phyloP scores from a whole-genome alignment of 2,113 vertebrate species.

The Colaptes auratus region DNA sequence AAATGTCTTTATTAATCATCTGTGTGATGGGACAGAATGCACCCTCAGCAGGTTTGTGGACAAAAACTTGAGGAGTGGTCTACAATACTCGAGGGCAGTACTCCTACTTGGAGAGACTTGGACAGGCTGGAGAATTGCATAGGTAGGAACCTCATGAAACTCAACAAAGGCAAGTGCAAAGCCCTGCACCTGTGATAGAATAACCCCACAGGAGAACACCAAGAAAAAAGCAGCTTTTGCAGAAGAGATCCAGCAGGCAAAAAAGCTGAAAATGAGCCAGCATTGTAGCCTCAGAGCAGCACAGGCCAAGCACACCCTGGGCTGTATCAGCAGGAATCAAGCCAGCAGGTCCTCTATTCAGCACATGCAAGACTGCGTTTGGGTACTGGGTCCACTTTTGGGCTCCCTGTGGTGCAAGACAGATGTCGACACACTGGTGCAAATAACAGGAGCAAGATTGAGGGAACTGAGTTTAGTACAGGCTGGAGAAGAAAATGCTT shows the following conservation, averaged over 20 bases:
- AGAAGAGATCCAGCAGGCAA: neutral
- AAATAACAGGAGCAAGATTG: neutral
- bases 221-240: neutral
- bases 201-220: neutral
- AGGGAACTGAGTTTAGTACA: neutral
- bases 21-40: neutral
- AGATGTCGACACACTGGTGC: neutral
- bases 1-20: neutral
- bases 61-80: rapidly evolving
- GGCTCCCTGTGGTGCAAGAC: neutral
- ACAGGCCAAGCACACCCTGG: neutral
- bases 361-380: neutral
- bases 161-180: neutral
- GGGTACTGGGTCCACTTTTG: neutral
- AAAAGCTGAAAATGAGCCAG: neutral
- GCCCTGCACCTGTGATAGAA: rapidly evolving
- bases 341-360: neutral
- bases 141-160: neutral
- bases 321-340: neutral
- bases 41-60: neutral
- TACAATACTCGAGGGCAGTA: neutral
- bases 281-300: rapidly evolving
- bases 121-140: neutral
- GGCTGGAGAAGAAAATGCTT: neutral
- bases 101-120: neutral